Base-by-base conservation (phyloP, 2,888 invertebrate genomes). In the Mylabris sibirica region DNA sequence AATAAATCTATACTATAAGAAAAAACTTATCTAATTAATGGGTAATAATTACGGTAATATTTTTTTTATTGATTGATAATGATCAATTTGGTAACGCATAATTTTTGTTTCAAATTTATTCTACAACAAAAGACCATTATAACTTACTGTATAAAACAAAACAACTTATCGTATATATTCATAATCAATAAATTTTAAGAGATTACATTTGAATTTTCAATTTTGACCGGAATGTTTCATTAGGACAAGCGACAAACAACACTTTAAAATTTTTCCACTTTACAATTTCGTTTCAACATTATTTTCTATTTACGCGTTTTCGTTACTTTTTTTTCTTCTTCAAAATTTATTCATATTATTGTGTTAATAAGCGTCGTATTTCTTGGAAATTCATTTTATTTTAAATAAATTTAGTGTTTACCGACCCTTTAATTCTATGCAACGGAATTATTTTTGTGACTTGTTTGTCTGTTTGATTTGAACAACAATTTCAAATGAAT, bases 391-490 rank as follows among this genome's bases (percentile, higher is more conserved):
- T 24, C 24, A 11, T 53, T 12, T 62, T 30, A 24, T 49, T 69
- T 68, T 68, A 68, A 68, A 68, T 65, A 65, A 68, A 68, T 65
- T 62, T 41, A 59, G 17, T 59, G 62, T 59, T 17, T 63, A 59
- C 64, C 66, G 69, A 65, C 68, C 68, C 44, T 49, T 49, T 59
- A 61, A 61, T 14, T 11, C 22, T 60, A 60, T 68, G 61, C 68
- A 64, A 41, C 38, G 64, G 59, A 67, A 49, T 38, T 66, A 62
- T 64, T 67, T 67, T 53, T 24, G 53, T 53, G 20, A 20, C 20
- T 49, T 53, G 53, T 53, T 53, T 53, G 24, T 53, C 5, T 49
- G 20, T 49, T 49, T 49, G 20, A 24, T 8, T 53, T 24, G 12
- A 22, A 53, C 20, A 53, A 12, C 53, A 53, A 3, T 1, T 3